Conservation (phyloP, 53 echinoderm and acorn worm genomes). For the Antedon mediterranea region DNA sequence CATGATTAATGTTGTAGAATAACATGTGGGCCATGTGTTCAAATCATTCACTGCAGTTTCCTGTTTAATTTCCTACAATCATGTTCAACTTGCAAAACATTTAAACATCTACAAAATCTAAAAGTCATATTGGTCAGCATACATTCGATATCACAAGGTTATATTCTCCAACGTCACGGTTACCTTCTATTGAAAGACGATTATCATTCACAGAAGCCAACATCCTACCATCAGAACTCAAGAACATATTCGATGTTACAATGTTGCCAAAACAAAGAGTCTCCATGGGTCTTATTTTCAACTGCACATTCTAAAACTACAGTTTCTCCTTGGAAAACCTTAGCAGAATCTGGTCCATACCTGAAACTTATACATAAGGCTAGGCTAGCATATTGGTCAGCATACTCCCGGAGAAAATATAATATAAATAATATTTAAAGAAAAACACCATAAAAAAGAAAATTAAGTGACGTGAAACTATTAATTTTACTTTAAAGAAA, state of each 20-base stretch:
- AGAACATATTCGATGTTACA: not conserved
- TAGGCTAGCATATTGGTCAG: not conserved
- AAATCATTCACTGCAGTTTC: too few species aligned
- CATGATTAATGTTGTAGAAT: too few species aligned
- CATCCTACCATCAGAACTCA: not conserved
- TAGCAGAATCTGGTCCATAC: not conserved
- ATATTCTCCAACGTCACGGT: slow-evolving; percentile 26
- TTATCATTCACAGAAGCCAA: not conserved
- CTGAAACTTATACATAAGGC: not conserved
- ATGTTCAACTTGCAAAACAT: too few species aligned
- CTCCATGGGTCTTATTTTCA: slow-evolving; percentile 8
- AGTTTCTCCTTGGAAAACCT: not conserved
- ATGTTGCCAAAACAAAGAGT: not conserved
- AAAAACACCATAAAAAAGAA: too few species aligned
- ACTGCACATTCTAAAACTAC: not conserved
- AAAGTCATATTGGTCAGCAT: not conserved
- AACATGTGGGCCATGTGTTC: too few species aligned
- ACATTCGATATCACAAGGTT: slow-evolving; percentile 44
- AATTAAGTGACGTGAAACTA: too few species aligned
- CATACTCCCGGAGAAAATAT: too few species aligned
- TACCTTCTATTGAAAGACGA: slow-evolving; percentile 16
- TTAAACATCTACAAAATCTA: too few species aligned
- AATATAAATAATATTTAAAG: too few species aligned
- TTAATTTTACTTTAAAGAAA: too few species aligned
- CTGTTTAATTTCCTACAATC: too few species aligned